Base-by-base conservation (phyloP, 2,797 vertebrate genomes). In the Coregonus suidteri region DNA sequence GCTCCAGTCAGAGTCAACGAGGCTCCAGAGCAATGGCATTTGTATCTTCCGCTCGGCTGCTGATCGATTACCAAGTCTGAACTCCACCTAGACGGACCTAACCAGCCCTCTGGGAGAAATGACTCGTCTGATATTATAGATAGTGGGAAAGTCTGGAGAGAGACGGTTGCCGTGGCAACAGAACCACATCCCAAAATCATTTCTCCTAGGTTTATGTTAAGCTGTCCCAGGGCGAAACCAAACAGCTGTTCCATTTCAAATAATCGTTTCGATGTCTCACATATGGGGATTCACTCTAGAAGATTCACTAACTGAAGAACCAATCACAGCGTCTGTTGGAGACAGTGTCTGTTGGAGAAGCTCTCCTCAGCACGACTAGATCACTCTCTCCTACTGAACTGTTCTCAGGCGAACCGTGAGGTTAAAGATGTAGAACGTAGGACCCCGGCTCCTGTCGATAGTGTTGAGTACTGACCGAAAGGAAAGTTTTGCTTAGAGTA, bases 11-110 rank as follows among this genome's bases (percentile, higher is more conserved):
- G 41, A 66, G 66, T 7, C 25, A 13, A 64, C 59, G 37, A 64
- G 78, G 66, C 84, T 90, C 82, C 82, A 88, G 89, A 86, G 68
- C 4, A 37, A 78, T 67, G 53, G 81, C 78, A 37, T 31, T 20
- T 85, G 85, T 88, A 77, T 90, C 86, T 89, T 93, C 89, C 78
- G 82, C 89, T 86, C 86, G 70, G 82, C 79, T 86, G 88, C 88
- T 87, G 84, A 93, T 94, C 80, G 83, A 92, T 94, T 85, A 87
- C 78, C 56, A 13, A 77, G 87, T 92, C 91, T 90, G 91, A 83
- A 81, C 86, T 91, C 86, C 78, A 73, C 52, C 11, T 80, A 89
- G 90, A 88, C 83, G 56, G 82, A 87, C 75, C 80, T 75, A 83
- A 85, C 81, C 62, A 52, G 78, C 82, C 83, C 88, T 83, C 79